phyloP scores from a whole-genome alignment of 1,140 invertebrate species.

The Latrodectus geometricus region DNA sequence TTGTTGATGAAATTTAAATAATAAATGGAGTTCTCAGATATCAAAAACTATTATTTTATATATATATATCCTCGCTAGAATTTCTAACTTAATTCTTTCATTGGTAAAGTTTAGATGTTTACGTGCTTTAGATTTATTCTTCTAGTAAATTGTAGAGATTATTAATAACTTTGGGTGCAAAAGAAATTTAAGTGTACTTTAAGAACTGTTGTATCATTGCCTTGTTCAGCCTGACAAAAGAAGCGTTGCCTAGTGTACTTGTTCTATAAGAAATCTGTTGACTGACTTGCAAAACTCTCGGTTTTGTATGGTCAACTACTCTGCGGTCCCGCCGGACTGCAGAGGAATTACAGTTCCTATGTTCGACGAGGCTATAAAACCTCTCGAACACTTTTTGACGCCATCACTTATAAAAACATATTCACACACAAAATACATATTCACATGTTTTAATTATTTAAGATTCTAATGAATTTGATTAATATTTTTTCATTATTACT shows the following conservation, averaged over 20 bases:
- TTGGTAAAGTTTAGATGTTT: too few relatives aligned
- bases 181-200: background rate
- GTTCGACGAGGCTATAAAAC: constrained; percentile 21
- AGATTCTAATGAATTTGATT: background rate
- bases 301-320: constrained; percentile 35
- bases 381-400: constrained; percentile 41
- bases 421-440: background rate
- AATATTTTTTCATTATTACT: too few relatives aligned
- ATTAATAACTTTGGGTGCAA: too few relatives aligned
- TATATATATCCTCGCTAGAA: too few relatives aligned
- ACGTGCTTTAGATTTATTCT: too few relatives aligned
- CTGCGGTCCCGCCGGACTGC: background rate
- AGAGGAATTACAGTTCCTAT: constrained; percentile 58
- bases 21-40: too few relatives aligned
- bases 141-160: too few relatives aligned
- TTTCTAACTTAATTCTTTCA: too few relatives aligned
- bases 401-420: constrained; percentile 34
- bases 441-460: background rate
- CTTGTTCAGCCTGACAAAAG: background rate
- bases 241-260: constrained; percentile 50
- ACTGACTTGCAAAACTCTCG: constrained; percentile 30
- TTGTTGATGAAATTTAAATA: too few relatives aligned
- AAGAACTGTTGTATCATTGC: background rate
- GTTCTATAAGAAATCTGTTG: constrained; percentile 40
- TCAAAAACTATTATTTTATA: too few relatives aligned